These are phyloP conservation scores for Coptotermes formosanus DNA, from an alignment of 1,140 invertebrate species.

Conservation along the genomic window DNA sequence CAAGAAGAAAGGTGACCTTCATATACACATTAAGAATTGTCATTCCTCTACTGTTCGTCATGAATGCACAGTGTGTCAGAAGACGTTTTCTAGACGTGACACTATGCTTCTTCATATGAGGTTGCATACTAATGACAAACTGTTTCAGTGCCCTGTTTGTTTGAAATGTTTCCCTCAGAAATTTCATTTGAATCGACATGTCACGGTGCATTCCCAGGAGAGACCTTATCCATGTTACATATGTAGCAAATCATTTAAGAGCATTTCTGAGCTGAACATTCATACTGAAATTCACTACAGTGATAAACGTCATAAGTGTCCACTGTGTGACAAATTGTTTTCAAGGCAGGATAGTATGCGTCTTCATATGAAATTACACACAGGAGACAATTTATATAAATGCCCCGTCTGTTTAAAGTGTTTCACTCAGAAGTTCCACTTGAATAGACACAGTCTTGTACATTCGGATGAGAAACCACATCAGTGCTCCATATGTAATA, in stretches of 20 bases:
- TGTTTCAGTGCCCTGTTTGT: neutral
- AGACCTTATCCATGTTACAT: neutral
- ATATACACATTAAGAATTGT: neutral
- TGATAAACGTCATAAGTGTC: neutral
- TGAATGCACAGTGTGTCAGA: neutral
- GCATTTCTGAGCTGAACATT: constrained; percentile 10
- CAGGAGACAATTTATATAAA: constrained; percentile 8
- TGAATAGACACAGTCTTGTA: constrained; percentile 1
- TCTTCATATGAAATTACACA: neutral
- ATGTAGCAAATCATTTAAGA: constrained; percentile 8
- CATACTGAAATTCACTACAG: constrained; percentile 8
- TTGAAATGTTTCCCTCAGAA: constrained; percentile 12
- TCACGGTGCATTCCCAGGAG: neutral
- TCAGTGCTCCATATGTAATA: neutral
- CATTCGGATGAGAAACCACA: constrained; percentile 1
- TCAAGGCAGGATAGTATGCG: constrained; percentile 3
- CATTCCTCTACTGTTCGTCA: neutral
- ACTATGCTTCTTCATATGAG: constrained; percentile 10
- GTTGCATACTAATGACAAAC: neutral
- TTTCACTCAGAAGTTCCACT: constrained; percentile 1
- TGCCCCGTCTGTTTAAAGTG: constrained; percentile 14
- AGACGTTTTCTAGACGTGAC: neutral
- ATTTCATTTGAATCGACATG: neutral
- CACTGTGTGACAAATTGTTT: neutral
- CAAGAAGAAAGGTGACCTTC: constrained; percentile 9